Conservation (phyloP, 2,113 vertebrate genomes). For the Lepisosteus osseus region DNA sequence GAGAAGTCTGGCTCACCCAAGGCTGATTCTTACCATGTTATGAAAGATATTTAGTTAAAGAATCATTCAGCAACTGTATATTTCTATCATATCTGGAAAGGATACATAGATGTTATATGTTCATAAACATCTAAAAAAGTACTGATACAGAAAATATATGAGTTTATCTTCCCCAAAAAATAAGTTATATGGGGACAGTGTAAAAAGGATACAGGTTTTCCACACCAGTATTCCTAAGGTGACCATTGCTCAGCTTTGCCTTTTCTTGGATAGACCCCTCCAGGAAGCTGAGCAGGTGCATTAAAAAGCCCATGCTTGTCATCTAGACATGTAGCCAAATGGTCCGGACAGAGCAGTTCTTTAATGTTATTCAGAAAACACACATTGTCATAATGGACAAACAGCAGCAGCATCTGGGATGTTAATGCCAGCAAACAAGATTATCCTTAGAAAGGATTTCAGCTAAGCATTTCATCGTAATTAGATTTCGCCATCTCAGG, state of each 20-base stretch:
- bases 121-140: no score
- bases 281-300: not conserved
- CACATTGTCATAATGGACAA: conserved; percentile 89
- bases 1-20: no score
- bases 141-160: no score
- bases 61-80: no score
- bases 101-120: no score
- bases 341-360: conserved; percentile 80
- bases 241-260: not conserved
- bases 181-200: no score
- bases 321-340: conserved; percentile 39
- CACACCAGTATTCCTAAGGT: not conserved
- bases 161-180: no score
- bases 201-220: not conserved
- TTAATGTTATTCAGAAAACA: conserved; percentile 84
- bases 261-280: not conserved
- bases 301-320: not conserved
- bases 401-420: conserved; percentile 94
- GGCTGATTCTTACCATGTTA: no score
- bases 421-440: conserved; percentile 98
- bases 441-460: conserved; percentile 95
- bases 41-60: no score
- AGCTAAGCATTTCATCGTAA: conserved; percentile 92
- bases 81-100: no score
- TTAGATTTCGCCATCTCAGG: conserved; percentile 93